These are phyloP conservation scores for human DNA, from an alignment of 2,113 vertebrate genomes.

Conservation along the genomic window DNA sequence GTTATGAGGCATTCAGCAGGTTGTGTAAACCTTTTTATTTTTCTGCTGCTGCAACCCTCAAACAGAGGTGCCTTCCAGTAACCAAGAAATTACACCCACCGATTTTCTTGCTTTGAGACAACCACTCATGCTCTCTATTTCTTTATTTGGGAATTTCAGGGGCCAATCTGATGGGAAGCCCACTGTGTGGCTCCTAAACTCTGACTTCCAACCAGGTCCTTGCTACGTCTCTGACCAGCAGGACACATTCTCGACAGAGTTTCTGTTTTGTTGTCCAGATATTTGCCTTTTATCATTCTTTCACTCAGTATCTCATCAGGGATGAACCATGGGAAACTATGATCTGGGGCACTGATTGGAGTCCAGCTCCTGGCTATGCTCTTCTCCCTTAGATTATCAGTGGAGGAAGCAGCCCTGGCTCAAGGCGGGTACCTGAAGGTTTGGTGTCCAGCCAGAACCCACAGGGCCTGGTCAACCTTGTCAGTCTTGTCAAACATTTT, in stretches of 20 bases:
- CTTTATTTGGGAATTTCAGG: not conserved
- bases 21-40: not conserved
- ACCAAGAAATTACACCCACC: not conserved
- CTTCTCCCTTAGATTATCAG: not conserved
- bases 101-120: not conserved
- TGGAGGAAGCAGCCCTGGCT: not conserved
- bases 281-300: not conserved
- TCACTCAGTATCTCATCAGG: not conserved
- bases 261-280: not conserved
- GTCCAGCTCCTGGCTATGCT: not conserved
- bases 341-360: not conserved
- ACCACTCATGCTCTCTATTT: not conserved
- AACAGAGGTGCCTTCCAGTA: not conserved
- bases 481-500: not conserved
- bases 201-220: not conserved
- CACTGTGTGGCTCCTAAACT: not conserved
- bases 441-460: not conserved
- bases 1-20: not conserved
- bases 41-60: fast-evolving
- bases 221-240: not conserved
- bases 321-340: not conserved
- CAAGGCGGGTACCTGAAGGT: not conserved
- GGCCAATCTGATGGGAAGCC: not conserved
- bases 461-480: fast-evolving
- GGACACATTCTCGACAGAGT: not conserved